phyloP scores from a whole-genome alignment of 2,888 invertebrate genomes.

The Keiferia lycopersicella region DNA sequence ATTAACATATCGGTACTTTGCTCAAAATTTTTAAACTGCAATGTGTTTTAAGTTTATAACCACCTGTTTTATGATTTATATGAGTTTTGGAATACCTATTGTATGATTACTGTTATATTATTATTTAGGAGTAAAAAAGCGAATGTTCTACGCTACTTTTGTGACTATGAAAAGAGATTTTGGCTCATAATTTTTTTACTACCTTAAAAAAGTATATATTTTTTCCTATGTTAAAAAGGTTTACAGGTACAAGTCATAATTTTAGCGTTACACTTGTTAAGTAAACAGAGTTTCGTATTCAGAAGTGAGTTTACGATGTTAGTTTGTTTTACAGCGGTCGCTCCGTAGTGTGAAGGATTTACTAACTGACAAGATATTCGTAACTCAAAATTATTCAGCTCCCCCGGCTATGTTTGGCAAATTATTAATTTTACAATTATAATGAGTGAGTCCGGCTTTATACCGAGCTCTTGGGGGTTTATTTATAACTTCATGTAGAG shows the following conservation, averaged over 20 bases:
- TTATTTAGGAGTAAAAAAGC: too few relatives aligned
- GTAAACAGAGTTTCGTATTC: not conserved
- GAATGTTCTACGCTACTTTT: too few relatives aligned
- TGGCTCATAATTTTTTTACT: too few relatives aligned
- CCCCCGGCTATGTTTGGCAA: constrained; percentile 48
- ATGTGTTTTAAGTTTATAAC: not conserved
- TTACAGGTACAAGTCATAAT: not conserved
- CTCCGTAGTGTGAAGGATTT: constrained; percentile 52
- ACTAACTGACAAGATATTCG: constrained; percentile 58
- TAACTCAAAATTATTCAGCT: constrained; percentile 44
- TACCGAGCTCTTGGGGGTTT: not conserved
- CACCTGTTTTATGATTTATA: not conserved
- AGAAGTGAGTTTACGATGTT: not conserved
- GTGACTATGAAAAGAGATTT: too few relatives aligned
- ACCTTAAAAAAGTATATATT: too few relatives aligned
- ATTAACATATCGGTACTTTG: not conserved
- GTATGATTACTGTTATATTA: too few relatives aligned
- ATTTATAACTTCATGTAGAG: not conserved
- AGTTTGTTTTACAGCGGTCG: constrained; percentile 2
- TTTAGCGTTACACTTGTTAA: not conserved
- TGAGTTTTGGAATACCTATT: not conserved
- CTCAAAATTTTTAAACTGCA: not conserved
- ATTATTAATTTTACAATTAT: constrained; percentile 54
- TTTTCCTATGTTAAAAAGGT: too few relatives aligned
- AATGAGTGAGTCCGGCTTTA: constrained; percentile 35